Evolutionary conservation across 2,113 vertebrate species (phyloP).

Genomic region (Pristiophorus japonicus): DNA sequence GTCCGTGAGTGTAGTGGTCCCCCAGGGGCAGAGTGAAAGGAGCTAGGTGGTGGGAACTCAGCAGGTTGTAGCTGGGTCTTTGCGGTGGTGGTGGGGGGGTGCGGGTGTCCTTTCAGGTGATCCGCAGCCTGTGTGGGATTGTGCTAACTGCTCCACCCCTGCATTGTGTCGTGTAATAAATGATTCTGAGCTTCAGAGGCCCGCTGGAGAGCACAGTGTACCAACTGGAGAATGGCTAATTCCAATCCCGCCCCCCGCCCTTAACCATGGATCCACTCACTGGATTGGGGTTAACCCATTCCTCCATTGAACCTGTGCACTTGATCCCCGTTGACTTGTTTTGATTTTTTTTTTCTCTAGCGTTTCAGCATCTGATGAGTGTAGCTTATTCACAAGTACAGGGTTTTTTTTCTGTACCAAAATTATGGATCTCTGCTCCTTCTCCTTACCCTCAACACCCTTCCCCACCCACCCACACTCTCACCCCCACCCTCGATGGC

Average conservation of each 20-base stretch:
- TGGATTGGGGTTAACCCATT: constrained; percentile 5
- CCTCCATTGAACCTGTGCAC: neutral
- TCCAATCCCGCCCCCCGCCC: neutral
- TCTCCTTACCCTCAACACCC: neutral
- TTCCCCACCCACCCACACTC: too few relatives aligned
- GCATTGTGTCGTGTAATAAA: constrained; percentile 33
- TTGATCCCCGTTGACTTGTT: neutral
- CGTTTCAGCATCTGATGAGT: neutral
- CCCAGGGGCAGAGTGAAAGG: constrained; percentile 39
- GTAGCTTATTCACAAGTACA: neutral
- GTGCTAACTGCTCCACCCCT: neutral
- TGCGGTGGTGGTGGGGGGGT: too few relatives aligned
- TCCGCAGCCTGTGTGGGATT: constrained; percentile 35
- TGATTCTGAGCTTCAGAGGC: neutral
- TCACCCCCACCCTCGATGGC: too few relatives aligned
- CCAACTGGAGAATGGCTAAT: constrained; percentile 19
- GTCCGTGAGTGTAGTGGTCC: constrained; percentile 37
- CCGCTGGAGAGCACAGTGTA: constrained; percentile 22
- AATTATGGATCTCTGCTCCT: neutral
- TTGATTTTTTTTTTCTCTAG: neutral
- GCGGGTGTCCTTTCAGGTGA: constrained; percentile 35
- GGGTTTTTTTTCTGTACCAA: neutral
- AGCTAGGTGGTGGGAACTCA: constrained; percentile 42
- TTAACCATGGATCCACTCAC: neutral
- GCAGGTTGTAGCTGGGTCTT: constrained; percentile 33